Conservation (phyloP, 2,113 vertebrate genomes). For the Mohoua ochrocephala region DNA sequence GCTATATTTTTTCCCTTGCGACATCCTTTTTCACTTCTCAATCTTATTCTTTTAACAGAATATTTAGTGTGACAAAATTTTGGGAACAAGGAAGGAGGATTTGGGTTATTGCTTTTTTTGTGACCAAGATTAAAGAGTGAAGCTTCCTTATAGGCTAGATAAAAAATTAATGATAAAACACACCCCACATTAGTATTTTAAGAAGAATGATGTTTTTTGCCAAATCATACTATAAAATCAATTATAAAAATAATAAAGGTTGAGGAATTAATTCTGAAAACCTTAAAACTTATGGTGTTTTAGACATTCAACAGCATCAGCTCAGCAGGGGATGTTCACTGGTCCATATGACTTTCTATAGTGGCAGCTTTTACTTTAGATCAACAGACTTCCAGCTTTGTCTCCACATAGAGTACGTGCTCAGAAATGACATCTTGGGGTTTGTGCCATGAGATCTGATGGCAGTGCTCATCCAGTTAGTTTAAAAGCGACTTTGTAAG, state of each 20-base stretch:
- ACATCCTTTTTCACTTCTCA: fast-evolving
- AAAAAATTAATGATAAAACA: not conserved
- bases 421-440: not conserved
- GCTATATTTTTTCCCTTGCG: not conserved
- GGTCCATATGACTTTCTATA: not conserved
- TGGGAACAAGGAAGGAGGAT: not conserved
- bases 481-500: not conserved
- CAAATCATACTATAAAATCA: not conserved
- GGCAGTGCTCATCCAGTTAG: not conserved
- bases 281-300: not conserved
- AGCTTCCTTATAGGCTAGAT: not conserved
- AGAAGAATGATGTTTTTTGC: not conserved
- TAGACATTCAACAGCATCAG: not conserved
- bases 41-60: not conserved
- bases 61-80: not conserved
- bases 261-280: not conserved
- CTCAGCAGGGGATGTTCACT: not conserved
- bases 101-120: not conserved
- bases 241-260: not conserved
- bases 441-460: not conserved
- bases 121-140: not conserved
- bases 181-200: not conserved
- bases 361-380: not conserved
- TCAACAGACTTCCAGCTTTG: not conserved
- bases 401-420: not conserved